Evolutionary conservation across 2,888 invertebrate genomes (phyloP).

Genomic region (Drosophila phalerata): DNA sequence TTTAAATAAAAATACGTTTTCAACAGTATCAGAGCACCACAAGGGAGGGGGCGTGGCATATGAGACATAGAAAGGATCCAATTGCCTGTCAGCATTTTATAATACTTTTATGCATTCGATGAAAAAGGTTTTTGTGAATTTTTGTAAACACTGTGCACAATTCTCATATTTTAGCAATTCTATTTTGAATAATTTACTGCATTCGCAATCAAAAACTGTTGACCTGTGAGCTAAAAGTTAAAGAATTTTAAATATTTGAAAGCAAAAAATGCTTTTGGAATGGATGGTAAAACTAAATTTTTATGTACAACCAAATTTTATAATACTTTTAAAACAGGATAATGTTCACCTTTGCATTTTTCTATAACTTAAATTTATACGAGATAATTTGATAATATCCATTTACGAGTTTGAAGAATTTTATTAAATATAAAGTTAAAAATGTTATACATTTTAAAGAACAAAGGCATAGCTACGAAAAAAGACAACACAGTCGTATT

Average conservation of each 20-base stretch:
- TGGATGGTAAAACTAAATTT: background rate
- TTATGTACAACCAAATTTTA: background rate
- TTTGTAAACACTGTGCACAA: constrained; percentile 40
- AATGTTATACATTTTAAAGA: background rate
- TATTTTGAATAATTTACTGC: constrained; percentile 68
- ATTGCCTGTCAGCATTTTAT: constrained; percentile 65
- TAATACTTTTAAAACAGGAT: background rate
- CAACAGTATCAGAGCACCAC: constrained; percentile 4
- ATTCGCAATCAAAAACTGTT: constrained; percentile 23
- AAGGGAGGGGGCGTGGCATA: background rate
- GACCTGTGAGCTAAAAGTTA: constrained; percentile 29
- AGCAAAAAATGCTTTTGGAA: constrained; percentile 2
- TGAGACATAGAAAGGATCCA: constrained; percentile 34
- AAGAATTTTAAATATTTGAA: constrained; percentile 30
- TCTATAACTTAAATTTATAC: background rate
- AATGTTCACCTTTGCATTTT: background rate
- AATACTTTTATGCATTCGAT: constrained; percentile 48
- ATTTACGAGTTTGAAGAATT: too few relatives aligned
- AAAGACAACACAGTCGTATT: background rate
- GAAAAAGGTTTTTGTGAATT: constrained; percentile 51
- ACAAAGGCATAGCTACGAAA: background rate
- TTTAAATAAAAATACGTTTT: constrained; percentile 48
- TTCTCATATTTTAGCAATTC: constrained; percentile 60
- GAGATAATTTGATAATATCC: too few relatives aligned
- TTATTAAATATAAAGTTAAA: background rate